Conservation (phyloP, 2,113 vertebrate genomes). For the Polypterus senegalus region DNA sequence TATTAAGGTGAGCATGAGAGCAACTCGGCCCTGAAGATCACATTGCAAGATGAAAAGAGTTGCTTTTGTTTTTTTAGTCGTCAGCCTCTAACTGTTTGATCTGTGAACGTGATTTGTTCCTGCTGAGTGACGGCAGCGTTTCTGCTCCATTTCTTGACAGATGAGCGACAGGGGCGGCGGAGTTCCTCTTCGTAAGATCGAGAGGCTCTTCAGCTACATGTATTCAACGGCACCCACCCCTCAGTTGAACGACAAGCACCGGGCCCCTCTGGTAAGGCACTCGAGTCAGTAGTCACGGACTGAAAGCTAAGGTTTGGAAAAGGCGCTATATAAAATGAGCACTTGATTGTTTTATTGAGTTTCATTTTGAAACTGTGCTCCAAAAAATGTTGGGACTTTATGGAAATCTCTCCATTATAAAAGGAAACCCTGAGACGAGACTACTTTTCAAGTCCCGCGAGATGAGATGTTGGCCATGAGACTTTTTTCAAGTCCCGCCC, state of each 20-base stretch:
- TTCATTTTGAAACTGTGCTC: too few relatives aligned
- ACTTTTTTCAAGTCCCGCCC: too few relatives aligned
- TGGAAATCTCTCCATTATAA: too few relatives aligned
- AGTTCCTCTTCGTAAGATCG: constrained; percentile 73
- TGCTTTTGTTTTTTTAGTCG: background rate
- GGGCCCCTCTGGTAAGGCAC: constrained; percentile 60
- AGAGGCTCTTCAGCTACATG: constrained; percentile 91
- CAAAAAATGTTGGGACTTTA: too few relatives aligned
- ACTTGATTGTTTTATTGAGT: too few relatives aligned
- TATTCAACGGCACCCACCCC: constrained; percentile 83
- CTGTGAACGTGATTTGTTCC: background rate
- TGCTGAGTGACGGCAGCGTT: too few relatives aligned
- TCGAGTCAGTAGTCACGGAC: background rate
- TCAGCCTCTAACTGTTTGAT: background rate
- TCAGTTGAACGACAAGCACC: constrained; percentile 48
- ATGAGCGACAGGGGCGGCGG: constrained; percentile 82
- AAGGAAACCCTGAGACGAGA: too few relatives aligned
- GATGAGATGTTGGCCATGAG: too few relatives aligned
- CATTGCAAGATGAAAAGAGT: background rate
- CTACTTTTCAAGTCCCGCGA: too few relatives aligned
- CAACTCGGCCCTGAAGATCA: too few relatives aligned
- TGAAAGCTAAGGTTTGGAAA: too few relatives aligned
- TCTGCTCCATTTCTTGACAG: constrained; percentile 29
- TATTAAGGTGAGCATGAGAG: constrained; percentile 56
- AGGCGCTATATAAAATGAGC: too few relatives aligned